phyloP scores from a whole-genome alignment of 2,888 invertebrate species.

The Agrypnus murinus region DNA sequence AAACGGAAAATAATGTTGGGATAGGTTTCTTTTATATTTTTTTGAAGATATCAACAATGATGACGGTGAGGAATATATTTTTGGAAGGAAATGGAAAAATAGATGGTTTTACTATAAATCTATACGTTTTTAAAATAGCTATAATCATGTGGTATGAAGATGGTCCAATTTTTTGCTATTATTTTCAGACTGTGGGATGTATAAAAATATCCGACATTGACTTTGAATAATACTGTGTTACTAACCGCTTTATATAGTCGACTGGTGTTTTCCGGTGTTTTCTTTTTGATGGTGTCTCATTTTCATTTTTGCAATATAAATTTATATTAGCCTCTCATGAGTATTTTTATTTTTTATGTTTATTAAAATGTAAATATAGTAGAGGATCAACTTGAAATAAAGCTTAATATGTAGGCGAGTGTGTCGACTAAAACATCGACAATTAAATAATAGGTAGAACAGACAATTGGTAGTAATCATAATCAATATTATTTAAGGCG shows the following conservation, averaged over 20 bases:
- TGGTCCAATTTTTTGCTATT: conserved; percentile 10
- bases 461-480: conserved; percentile 45
- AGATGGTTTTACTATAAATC: not conserved
- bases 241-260: conserved; percentile 18
- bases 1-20: not conserved
- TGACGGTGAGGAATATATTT: not conserved
- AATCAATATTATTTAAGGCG: conserved; percentile 46
- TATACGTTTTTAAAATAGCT: conserved; percentile 1
- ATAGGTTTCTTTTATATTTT: not conserved
- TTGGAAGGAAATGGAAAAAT: not conserved
- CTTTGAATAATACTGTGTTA: conserved; percentile 18
- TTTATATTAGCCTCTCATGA: no score
- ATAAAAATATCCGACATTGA: conserved; percentile 23
- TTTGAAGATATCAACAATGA: conserved; percentile 8
- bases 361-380: no score
- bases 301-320: no score
- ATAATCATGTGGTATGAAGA: not conserved
- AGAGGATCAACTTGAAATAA: not conserved
- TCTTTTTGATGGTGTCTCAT: no score
- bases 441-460: conserved; percentile 42
- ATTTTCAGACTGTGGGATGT: not conserved
- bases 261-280: no score
- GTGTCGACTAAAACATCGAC: no score
- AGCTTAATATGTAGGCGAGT: not conserved
- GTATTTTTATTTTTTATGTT: no score